Percentiles rank a stretch among this genome's conserved stretches.
Conservation (phyloP, 2,113 vertebrate species). For the Ciconia stormi region DNA sequence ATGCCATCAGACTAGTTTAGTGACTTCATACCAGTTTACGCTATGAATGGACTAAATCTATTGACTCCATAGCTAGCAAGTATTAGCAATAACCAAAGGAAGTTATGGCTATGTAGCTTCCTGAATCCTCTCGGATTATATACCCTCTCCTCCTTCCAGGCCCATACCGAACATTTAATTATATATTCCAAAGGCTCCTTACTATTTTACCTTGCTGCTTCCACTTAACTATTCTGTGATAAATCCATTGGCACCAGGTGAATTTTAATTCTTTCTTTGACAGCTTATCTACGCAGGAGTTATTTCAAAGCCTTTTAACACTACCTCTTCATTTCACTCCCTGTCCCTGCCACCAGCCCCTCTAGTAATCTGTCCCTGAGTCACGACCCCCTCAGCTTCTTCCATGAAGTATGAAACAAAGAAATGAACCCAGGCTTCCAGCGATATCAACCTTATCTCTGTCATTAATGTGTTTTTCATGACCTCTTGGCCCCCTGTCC, state of each 20-base stretch:
- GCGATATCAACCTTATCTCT: not conserved
- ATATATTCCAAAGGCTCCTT: not conserved
- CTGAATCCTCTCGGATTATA: not conserved
- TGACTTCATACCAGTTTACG: not conserved
- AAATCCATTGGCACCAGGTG: not conserved
- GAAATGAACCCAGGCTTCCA: not conserved
- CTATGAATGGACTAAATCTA: not conserved
- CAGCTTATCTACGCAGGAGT: not conserved
- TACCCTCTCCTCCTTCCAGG: not conserved
- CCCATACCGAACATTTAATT: not conserved
- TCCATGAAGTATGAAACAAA: not conserved
- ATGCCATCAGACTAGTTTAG: not conserved
- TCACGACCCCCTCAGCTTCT: not conserved
- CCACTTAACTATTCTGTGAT: not conserved
- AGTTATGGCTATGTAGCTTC: not conserved
- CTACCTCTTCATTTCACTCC: not conserved
- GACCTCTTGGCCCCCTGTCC: not conserved
- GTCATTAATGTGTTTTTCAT: not conserved
- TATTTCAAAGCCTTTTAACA: not conserved
- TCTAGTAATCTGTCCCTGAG: not conserved
- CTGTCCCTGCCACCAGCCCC: not conserved
- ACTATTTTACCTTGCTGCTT: not conserved
- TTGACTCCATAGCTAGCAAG: not conserved
- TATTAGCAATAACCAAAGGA: not conserved
- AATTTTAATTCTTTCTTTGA: constrained; percentile 26